phyloP scores from a whole-genome alignment of 2,797 vertebrate species.

The Arnoldichthys spilopterus region DNA sequence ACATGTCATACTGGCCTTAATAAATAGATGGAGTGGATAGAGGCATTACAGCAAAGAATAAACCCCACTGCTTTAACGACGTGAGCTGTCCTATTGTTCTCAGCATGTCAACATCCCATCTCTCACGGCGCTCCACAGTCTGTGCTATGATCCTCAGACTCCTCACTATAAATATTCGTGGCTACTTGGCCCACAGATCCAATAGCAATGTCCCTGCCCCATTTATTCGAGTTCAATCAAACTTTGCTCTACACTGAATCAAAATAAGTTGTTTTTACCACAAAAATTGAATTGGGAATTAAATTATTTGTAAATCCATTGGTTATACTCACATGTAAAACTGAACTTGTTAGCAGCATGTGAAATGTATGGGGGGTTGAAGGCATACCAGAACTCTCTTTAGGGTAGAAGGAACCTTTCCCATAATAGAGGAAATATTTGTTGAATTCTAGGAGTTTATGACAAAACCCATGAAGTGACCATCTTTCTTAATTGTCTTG shows the following conservation, averaged over 20 bases:
- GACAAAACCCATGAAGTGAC: no score
- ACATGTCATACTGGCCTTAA: constrained; percentile 34
- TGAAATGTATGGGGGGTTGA: no score
- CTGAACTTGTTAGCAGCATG: no score
- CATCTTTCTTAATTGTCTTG: no score
- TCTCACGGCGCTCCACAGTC: constrained; percentile 61
- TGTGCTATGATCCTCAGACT: constrained; percentile 52
- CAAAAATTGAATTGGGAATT: no score
- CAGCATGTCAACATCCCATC: constrained; percentile 55
- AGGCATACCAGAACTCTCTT: no score
- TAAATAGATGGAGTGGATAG: constrained; percentile 28
- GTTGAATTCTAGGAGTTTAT: no score
- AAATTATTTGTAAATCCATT: no score
- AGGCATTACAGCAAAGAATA: constrained; percentile 20
- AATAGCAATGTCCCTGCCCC: background rate
- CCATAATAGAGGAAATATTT: no score
- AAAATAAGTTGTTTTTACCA: no score
- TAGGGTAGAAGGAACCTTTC: no score
- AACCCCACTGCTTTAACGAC: constrained; percentile 12
- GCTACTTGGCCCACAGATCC: constrained; percentile 26
- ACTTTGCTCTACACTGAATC: background rate
- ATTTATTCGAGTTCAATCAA: background rate
- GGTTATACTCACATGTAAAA: no score
- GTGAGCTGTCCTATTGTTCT: constrained; percentile 47
- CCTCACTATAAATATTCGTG: constrained; percentile 62